Evolutionary conservation across 2,113 vertebrate genomes (phyloP), one percentile per base, ranked within the genome.

Genomic region (Colaptes auratus): DNA sequence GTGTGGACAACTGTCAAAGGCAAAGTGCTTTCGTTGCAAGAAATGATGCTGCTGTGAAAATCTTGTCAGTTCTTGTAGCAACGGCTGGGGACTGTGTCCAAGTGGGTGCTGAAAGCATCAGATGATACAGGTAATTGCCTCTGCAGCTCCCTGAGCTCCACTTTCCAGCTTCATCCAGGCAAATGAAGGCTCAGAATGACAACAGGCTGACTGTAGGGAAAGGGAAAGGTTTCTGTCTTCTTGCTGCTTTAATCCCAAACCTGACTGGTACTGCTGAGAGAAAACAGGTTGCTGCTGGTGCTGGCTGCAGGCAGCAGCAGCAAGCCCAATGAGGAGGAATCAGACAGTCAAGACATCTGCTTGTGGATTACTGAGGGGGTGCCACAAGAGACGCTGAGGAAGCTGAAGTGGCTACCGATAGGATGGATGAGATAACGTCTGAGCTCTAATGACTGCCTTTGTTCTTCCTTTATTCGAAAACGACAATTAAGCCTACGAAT

Each of bases 341-440:
- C 48, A 23, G 44, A 61, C 33, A 74, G 35, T 59, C 50, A 30
- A 82, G 50, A 17, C n/a, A 36, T 61, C 31, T 56, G 82, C 82
- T 60, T 71, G 24, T 60, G 63, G 35, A 15, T 15, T 0, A 0
- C 21, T 3, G 60, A 79, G 63, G 36, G 44, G 55, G 15, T 74
- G 76, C 76, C 56, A 67, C 0, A 1, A 82, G 72, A 87, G 89
- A 30, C 0, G 2, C 79, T 58, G 88, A 77, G 73, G 61, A 55
- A 74, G 64, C 60, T 64, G 78, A 44, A 95, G 64, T 60, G 79
- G 33, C 36, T 46, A 42, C 69, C 59, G 61, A 53, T 90, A 31
- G 72, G 44, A 86, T 58, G 82, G 91, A 92, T 92, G 91, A 96
- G 79, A 64, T 95, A 77, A 92, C 30, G 86, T 88, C 88, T 88